Base-by-base conservation (phyloP, 2,888 invertebrate genomes). In the Orchesella flavescens region DNA sequence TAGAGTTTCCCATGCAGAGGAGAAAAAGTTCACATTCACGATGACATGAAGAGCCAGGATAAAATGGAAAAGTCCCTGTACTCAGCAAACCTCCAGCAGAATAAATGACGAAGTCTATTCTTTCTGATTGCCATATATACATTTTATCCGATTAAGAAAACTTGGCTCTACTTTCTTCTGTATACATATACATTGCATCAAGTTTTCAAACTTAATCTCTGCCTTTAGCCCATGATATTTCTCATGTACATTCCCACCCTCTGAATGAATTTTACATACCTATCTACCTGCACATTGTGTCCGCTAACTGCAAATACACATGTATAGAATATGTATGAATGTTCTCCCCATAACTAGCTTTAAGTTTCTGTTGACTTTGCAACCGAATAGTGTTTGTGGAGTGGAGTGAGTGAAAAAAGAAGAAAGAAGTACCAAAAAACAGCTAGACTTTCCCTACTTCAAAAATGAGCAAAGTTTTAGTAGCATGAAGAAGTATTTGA, bases 281-380 rank as follows among this genome's bases (percentile, higher is more conserved):
- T 34, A 34, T 7, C 2, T 34, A 34, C 34, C 34, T 34, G 34
- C 34, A 34, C 34, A 34, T 34, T 34, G 3, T 34, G 34, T 34
- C 34, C 7, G 7, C 34, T 34, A 7, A 7, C 9, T 57, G 17
- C 17, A 55, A 12, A 17, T 55, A 57, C 21, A 57, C 15, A 17
- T n/a, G n/a, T n/a, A n/a, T n/a, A n/a, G n/a, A 4, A 24, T 44
- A 68, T 24, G 17, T 77, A 23, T 12, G 17, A 21, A 61, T 21
- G 17, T 59, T 55, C 13, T 63, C 19, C 15, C 59, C 69, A 77
- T 69, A 75, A 75, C 74, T 53, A 69, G 71, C 46, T 71, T 71
- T 13, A 63, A 78, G 78, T 79, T 79, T 69, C 49, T 79, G 72
- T 79, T 79, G 65, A 79, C 79, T 79, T 79, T 79, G 79, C 44